Base-by-base conservation (phyloP, 2,888 invertebrate genomes). In the Protula sp. region DNA sequence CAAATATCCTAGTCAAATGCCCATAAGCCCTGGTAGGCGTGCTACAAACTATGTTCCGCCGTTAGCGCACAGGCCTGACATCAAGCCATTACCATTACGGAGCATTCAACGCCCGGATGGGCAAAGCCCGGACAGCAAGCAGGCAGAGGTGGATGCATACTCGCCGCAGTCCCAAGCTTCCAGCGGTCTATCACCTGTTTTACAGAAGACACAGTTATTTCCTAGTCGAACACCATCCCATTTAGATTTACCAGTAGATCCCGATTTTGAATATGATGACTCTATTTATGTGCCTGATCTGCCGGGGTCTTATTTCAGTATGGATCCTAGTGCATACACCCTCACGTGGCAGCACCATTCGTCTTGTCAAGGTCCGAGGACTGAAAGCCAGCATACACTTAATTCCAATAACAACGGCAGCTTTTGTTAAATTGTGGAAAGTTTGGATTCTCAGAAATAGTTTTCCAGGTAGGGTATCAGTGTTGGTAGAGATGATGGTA, bases 241-340 rank as follows among this genome's bases (percentile, higher is more conserved):
- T 26, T 47, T 60, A 31, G 54, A 55, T 27, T 54, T 60, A 5
- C 50, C 52, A 9, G 50, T 4, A 22, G 50, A 59, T 19, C 58
- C 61, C 24, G 68, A 65, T 30, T 69, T 65, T 48, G 69, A 69
- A 54, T 69, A 68, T 55, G 69, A 69, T 47, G 69, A 69, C 58
- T n/a, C n/a, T n/a, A n/a, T n/a, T n/a, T 68, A 68, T 57, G 54
- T 68, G 2, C 61, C 65, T 4, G 56, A 65, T 1, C 30, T 69
- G 45, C 69, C 69, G 5, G 68, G 67, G 3, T 64, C 66, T 19
- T 63, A 61, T 54, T 68, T 69, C 60, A 64, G 59, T 47, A 69
- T 68, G 68, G 67, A 69, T 56, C 68, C 66, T 1, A 55, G 61
- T 26, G 67, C 67, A n/a, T 69, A 69, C 58, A 69, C 69, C 24